These are phyloP conservation scores for Dasypogon diadema DNA, from an alignment of 2,888 invertebrate species.

Conservation along the genomic window DNA sequence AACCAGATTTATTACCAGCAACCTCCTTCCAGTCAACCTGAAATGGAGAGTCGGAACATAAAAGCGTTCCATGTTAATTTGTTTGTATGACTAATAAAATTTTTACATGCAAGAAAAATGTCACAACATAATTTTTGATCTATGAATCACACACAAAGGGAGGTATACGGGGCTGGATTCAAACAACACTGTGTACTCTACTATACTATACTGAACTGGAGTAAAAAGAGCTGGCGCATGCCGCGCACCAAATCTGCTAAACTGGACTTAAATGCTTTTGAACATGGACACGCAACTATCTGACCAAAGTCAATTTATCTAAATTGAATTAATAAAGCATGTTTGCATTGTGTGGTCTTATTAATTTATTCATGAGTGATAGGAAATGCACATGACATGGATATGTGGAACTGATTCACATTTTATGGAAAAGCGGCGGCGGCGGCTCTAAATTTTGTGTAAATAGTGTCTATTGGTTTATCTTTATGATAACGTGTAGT, in stretches of 20 bases:
- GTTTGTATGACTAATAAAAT: slow-evolving; percentile 60
- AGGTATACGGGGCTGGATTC: slow-evolving; percentile 17
- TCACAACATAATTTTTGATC: slow-evolving; percentile 61
- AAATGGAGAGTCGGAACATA: slow-evolving; percentile 54
- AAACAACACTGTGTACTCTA: too few relatives aligned
- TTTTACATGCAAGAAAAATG: slow-evolving; percentile 61
- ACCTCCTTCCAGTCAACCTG: slow-evolving; percentile 36
- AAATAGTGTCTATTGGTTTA: too few relatives aligned
- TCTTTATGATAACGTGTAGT: too few relatives aligned
- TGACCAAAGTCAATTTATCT: slow-evolving; percentile 68
- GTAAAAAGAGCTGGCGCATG: slow-evolving; percentile 52
- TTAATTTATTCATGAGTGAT: slow-evolving; percentile 57
- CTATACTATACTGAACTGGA: too few relatives aligned
- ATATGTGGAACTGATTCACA: slow-evolving; percentile 53
- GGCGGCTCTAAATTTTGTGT: not conserved
- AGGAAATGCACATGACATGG: slow-evolving; percentile 54
- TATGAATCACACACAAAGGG: slow-evolving; percentile 60
- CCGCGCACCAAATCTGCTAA: slow-evolving; percentile 44
- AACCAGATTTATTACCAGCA: slow-evolving; percentile 31
- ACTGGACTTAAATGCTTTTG: slow-evolving; percentile 28
- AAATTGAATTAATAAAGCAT: slow-evolving; percentile 70
- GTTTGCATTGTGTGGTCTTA: slow-evolving; percentile 69
- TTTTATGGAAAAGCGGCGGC: slow-evolving; percentile 25
- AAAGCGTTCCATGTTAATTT: slow-evolving; percentile 58
- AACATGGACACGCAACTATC: slow-evolving; percentile 56